Base-by-base conservation (phyloP, 2,797 vertebrate species). In the Lacerta viridis region DNA sequence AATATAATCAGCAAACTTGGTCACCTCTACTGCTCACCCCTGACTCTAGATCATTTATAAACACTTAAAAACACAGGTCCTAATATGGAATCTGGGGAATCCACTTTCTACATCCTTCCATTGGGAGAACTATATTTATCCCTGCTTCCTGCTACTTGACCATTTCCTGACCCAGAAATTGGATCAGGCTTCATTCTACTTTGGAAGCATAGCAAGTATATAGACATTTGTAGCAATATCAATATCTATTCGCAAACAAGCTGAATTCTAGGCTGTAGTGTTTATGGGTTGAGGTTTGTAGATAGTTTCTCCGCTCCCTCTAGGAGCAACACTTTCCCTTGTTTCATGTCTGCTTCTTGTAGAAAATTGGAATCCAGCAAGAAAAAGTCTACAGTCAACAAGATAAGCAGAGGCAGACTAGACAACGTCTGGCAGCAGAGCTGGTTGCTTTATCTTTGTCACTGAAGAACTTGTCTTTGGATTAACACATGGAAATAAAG, bases 401-500 rank as follows among this genome's bases (percentile, higher is more conserved):
- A 64, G 72, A 10, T 86, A 50, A 87, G 20, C 64, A 10, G 10
- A 18, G 59, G 71, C 55, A 78, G 9, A 25, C n/a, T 72, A 64
- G 87, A 90, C 33, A 25, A 36, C 33, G 23, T 85, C 87, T 84
- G 66, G 64, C n/a, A 80, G 11, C 64, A n/a, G 71, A 78, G 69
- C 7, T 4, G 71, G 25, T 20, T 77, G 4, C n/a, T 7, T 68
- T 84, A 2, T 71, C 7, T 89, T 39, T 23, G 10, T 71, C 5
- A 78, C 36, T 80, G 23, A 86, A 13, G 59, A 80, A 4, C 5
- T 39, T 78, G 66, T 33, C 3, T 87, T 76, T 78, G 29, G 75
- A 27, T 27, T 75, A 39, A 87, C n/a, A 80, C 59, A 46, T 71
- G 23, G 87, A 64, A 91, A 68, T 83, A 90, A 78, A 92, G 74